Conservation (phyloP, 2,797 vertebrate genomes). For the Amblyraja radiata region DNA sequence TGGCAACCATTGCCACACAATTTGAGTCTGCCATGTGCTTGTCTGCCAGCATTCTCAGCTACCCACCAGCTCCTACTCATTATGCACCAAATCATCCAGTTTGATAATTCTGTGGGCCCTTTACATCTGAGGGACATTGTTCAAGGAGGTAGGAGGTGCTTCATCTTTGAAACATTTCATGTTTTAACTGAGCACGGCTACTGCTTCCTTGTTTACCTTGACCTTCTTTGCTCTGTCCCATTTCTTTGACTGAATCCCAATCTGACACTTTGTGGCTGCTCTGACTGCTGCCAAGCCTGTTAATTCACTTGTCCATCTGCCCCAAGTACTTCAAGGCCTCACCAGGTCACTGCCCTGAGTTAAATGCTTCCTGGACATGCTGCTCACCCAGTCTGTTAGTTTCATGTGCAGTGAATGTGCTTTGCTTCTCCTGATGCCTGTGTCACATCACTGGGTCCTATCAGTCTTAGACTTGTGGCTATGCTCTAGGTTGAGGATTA, state of each 20-base stretch:
- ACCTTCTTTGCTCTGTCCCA: neutral
- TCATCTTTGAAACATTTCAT: neutral
- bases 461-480: neutral
- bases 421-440: neutral
- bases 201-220: neutral
- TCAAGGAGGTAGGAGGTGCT: neutral
- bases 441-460: neutral
- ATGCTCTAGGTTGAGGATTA: neutral
- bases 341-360: neutral
- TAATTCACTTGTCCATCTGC: slow-evolving; percentile 1
- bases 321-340: neutral
- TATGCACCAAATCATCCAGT: too few species aligned
- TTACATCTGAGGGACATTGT: neutral
- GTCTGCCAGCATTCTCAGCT: too few species aligned
- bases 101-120: neutral
- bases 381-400: neutral
- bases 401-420: neutral
- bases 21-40: neutral
- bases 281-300: neutral
- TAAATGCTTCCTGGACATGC: neutral
- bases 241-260: neutral
- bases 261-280: neutral
- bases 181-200: neutral
- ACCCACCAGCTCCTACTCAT: too few species aligned
- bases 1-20: neutral